phyloP scores from a whole-genome alignment of 1,140 invertebrate genomes.

The Antheraea mylitta region DNA sequence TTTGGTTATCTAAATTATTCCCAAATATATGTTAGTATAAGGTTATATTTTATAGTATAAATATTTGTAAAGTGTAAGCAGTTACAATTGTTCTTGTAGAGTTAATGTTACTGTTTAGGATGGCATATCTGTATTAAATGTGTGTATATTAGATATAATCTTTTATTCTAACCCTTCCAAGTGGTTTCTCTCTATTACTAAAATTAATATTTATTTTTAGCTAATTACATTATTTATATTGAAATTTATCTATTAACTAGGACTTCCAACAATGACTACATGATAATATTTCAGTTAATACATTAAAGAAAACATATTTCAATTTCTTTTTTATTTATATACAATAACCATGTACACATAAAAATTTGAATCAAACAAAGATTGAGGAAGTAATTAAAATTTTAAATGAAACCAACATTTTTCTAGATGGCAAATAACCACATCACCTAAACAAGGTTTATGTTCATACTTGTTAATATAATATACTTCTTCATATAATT shows the following conservation, averaged over 20 bases:
- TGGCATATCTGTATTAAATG: conserved; percentile 76
- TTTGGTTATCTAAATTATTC: background rate
- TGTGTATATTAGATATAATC: conserved; percentile 57
- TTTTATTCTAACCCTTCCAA: background rate
- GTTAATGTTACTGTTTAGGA: conserved; percentile 66
- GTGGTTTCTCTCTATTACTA: background rate
- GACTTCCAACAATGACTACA: no score
- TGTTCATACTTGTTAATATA: no score
- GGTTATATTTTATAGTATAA: conserved; percentile 25
- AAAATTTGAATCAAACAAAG: background rate
- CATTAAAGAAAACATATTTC: background rate
- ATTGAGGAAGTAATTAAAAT: no score
- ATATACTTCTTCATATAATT: no score
- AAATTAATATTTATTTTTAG: no score
- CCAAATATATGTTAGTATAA: conserved; percentile 22
- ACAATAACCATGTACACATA: background rate
- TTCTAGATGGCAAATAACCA: no score
- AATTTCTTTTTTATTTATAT: background rate
- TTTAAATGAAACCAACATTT: no score
- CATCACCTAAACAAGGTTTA: no score
- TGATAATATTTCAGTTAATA: no score
- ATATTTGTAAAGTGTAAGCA: conserved; percentile 50
- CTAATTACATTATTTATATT: background rate
- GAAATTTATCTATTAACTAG: background rate
- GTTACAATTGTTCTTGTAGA: conserved; percentile 63